Evolutionary conservation across 2,888 invertebrate species (phyloP), one percentile per base, ranked within the genome.

Genomic region (Nomada fucata): DNA sequence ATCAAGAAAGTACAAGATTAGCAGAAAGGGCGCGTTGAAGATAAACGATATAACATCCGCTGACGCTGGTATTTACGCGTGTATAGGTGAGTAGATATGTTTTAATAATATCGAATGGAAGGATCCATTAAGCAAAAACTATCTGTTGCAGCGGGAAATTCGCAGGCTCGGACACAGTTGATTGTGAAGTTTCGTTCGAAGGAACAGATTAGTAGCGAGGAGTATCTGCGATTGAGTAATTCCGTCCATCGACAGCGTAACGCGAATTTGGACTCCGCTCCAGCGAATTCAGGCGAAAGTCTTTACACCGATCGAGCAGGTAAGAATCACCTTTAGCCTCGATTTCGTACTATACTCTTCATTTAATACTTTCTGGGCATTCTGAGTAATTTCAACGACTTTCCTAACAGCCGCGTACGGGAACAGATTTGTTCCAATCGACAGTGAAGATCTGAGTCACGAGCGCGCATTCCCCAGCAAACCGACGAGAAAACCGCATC

Each of bases 11-110:
- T 96, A 97, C 89, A 97, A 98, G 93, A 97, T 98, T 71, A 98
- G 98, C 15, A 97, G 97, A 91, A 98, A 98, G 95, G 98, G 98
- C 18, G 98, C 98, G 42, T 95, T 99, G 20, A 96, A 98, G 79
- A 97, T 99, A 79, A 96, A 97, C 77, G 97, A 97, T 63, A 96
- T 98, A 9, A 96, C 96, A 0, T 96, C 97, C 87, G 95, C 96
- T 2, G 98, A 98, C 93, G 96, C 96, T 73, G 98, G 98, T 1
- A 94, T 96, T 5, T 98, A 98, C 92, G 97, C 97, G 0, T 98
- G 98, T 91, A 96, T 97, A 68, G 97, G 95, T 95, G 93, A 92
- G 92, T 36, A 23, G 15, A 10, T 23, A 18, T 44, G 29, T 57
- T 23, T 26, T 13, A 1, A 57, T 69, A 44, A 26, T 20, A 29